phyloP scores from a whole-genome alignment of 2,797 vertebrate species.

The Pangasius macronema region DNA sequence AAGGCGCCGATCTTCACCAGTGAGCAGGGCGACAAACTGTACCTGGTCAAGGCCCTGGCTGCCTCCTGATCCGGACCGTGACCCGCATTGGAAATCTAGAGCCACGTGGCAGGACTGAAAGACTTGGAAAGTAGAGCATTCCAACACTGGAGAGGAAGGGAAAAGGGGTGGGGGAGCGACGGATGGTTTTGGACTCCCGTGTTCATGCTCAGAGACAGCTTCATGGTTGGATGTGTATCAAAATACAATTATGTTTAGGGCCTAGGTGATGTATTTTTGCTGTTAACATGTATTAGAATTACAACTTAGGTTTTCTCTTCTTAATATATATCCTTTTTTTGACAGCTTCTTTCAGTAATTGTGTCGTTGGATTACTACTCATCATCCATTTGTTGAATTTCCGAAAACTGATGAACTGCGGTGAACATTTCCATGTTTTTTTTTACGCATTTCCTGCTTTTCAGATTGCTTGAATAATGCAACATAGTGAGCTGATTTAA shows the following conservation, averaged over 20 bases:
- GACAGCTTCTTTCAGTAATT: constrained; percentile 36
- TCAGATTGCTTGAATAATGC: constrained; percentile 55
- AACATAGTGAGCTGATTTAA: constrained; percentile 23
- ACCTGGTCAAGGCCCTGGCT: constrained; percentile 88
- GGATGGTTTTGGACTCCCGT: constrained; percentile 63
- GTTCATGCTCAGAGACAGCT: constrained; percentile 67
- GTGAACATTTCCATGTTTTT: constrained; percentile 49
- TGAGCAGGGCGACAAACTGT: constrained; percentile 93
- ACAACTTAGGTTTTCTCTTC: constrained; percentile 69
- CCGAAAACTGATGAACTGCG: constrained; percentile 52
- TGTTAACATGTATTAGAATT: constrained; percentile 73
- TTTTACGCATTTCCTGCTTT: constrained; percentile 47
- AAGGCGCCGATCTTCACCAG: constrained; percentile 94
- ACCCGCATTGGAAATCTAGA: constrained; percentile 42
- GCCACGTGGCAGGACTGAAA: constrained; percentile 67
- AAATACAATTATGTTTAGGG: constrained; percentile 69
- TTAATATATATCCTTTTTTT: constrained; percentile 72
- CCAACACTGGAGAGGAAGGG: constrained; percentile 64
- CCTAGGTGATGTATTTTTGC: constrained; percentile 75
- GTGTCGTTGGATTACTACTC: constrained; percentile 63
- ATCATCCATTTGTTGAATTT: constrained; percentile 45
- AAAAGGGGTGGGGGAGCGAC: constrained; percentile 26
- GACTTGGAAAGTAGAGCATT: constrained; percentile 73
- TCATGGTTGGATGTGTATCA: constrained; percentile 63
- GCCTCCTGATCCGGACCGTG: constrained; percentile 76